phyloP scores from a whole-genome alignment of 2,113 vertebrate species.

The Camelus dromedarius region DNA sequence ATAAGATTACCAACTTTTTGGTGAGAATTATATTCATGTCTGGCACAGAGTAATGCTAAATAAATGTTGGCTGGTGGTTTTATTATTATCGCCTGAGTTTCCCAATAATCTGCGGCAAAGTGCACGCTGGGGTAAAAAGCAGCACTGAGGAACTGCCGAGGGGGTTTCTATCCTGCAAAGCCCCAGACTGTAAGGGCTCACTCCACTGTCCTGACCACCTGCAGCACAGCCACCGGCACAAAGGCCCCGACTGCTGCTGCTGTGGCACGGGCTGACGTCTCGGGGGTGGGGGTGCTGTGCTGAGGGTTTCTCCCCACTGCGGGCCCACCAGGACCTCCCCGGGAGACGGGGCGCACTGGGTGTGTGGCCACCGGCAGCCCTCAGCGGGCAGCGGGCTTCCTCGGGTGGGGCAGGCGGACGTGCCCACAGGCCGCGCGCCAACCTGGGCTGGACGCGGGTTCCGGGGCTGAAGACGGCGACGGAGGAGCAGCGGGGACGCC shows the following conservation, averaged over 20 bases:
- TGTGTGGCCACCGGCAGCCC: not conserved
- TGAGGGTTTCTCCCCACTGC: not conserved
- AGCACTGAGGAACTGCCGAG: not conserved
- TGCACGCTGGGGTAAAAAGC: not conserved
- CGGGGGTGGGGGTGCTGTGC: not conserved
- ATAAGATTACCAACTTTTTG: not conserved
- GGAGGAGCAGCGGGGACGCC: slow-evolving; percentile 84
- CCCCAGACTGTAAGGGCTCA: not conserved
- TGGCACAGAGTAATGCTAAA: not conserved
- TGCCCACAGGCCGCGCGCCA: not conserved
- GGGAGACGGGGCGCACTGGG: not conserved
- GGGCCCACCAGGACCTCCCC: not conserved
- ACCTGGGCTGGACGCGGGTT: slow-evolving; percentile 86
- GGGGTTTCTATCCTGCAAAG: not conserved
- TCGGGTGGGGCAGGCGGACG: not conserved
- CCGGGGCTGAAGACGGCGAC: slow-evolving; percentile 85
- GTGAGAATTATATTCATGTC: not conserved
- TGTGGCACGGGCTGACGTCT: not conserved
- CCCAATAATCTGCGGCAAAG: not conserved
- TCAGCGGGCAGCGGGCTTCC: not conserved
- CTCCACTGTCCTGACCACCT: not conserved
- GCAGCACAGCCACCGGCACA: not conserved
- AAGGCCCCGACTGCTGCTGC: too few species aligned
- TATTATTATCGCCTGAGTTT: not conserved
- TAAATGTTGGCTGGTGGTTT: not conserved